These are phyloP conservation scores for Malurus melanocephalus DNA, from an alignment of 2,113 vertebrate genomes.

Conservation along the genomic window DNA sequence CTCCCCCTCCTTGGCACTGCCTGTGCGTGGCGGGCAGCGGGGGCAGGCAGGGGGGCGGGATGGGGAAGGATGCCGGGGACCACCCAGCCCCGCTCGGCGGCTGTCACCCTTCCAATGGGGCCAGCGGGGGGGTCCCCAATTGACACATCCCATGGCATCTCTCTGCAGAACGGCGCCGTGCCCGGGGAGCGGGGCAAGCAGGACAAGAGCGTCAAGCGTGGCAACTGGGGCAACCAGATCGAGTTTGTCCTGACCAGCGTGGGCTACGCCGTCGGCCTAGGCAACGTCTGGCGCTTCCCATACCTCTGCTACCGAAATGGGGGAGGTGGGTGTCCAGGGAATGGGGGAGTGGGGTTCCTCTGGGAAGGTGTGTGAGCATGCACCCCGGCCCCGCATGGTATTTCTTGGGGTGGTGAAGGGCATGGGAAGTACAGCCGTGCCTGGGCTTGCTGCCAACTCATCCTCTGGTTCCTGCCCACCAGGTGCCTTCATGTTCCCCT, in stretches of 20 bases:
- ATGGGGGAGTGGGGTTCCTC: fast-evolving
- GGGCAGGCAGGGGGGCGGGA: not conserved
- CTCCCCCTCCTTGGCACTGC: constrained; percentile 39
- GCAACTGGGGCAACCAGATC: constrained; percentile 98
- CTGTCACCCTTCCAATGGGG: not conserved
- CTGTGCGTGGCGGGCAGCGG: not conserved
- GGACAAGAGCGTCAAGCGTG: constrained; percentile 89
- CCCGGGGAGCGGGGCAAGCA: constrained; percentile 88
- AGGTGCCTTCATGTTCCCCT: constrained; percentile 98
- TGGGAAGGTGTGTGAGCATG: not conserved
- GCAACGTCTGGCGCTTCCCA: constrained; percentile 98
- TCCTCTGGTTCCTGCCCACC: not conserved
- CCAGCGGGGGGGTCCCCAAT: not conserved
- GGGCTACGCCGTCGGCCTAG: constrained; percentile 96
- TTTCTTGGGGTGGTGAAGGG: not conserved
- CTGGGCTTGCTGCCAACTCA: not conserved
- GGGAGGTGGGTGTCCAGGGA: constrained; percentile 79
- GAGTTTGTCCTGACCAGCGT: constrained; percentile 98
- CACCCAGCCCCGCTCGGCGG: fast-evolving
- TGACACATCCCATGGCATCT: constrained; percentile 29
- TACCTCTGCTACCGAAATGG: constrained; percentile 99
- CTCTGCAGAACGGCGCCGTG: constrained; percentile 92
- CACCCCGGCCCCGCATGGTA: fast-evolving
- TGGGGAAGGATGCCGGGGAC: not conserved
- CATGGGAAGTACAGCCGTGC: fast-evolving